phyloP scores from a whole-genome alignment of 2,113 vertebrate species.

The Quiscalus mexicanus region DNA sequence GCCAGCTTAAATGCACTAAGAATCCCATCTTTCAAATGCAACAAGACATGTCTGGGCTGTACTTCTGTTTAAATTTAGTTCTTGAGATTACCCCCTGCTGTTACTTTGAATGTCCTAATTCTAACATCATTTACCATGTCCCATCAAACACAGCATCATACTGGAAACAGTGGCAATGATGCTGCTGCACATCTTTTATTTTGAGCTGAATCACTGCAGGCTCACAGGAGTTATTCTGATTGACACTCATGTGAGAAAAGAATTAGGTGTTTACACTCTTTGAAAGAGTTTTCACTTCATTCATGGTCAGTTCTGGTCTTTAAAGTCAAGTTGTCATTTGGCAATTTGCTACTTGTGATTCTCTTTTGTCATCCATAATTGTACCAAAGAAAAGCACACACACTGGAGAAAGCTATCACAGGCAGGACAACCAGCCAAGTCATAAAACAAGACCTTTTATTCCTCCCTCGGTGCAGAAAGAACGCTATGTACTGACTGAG shows the following conservation, averaged over 20 bases:
- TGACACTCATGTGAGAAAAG: background rate
- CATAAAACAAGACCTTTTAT: slow-evolving; percentile 28
- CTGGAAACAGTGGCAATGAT: background rate
- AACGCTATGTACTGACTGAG: slow-evolving; percentile 10
- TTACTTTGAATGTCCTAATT: background rate
- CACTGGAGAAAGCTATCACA: slow-evolving; percentile 12
- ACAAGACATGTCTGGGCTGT: background rate
- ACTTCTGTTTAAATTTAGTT: background rate
- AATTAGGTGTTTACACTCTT: background rate
- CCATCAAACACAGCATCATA: background rate
- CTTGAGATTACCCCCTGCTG: background rate
- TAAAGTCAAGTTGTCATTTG: background rate
- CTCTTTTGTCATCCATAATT: background rate
- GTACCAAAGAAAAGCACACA: background rate
- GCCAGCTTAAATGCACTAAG: background rate
- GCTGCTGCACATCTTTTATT: background rate
- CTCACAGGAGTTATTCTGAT: background rate
- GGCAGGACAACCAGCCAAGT: background rate
- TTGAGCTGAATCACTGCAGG: background rate
- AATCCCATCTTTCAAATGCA: slow-evolving; percentile 6
- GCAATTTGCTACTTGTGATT: background rate
- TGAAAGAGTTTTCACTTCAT: background rate
- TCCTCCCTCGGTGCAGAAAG: slow-evolving; percentile 16
- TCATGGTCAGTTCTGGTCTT: background rate
- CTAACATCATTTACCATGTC: background rate